Evolutionary conservation across 2,888 invertebrate genomes (phyloP), one percentile per base, ranked within the genome.

Genomic region (Phorcus lineatus): DNA sequence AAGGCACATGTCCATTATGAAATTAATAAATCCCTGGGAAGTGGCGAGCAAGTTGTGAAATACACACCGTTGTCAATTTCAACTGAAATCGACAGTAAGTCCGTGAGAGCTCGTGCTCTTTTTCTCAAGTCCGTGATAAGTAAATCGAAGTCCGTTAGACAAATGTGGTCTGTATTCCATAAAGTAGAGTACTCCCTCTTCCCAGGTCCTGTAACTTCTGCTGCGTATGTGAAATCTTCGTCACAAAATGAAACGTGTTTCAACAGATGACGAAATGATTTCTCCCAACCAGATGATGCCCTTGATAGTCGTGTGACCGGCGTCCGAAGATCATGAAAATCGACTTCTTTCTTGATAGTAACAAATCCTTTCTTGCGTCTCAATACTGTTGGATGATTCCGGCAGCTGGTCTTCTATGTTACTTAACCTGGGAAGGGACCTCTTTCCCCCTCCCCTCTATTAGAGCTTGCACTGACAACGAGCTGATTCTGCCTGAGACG

Each of bases 191-290:
- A n/a, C 52, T 52, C 40, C 74, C 24, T 47, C 74, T 74, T 74
- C 74, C 74, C 74, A 74, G 74, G 74, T 74, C 74, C 52, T 74
- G 74, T 74, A 74, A 74, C 74, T 40, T 74, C 47, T 74, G 74
- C 74, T 74, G 74, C 74, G 52, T 40, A 22, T 74, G 74, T 74
- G 74, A 24, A 74, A 74, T 40, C 24, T 47, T 77, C 57, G 82
- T 80, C 47, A 83, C 86, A 81, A 84, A 80, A 81, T 80, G 85
- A 82, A 85, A 85, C 83, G 81, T 82, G 84, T 86, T 86, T 84
- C 86, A 85, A 82, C 83, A 84, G 80, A 85, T 86, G 86, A 86
- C 82, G 86, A 86, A 86, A 86, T 85, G 83, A 83, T 84, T 83
- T 81, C 81, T 81, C 81, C 81, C 81, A 75, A 82, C 77, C 54